Conservation (phyloP, 2,888 invertebrate genomes). For the Tetragonisca angustula region DNA sequence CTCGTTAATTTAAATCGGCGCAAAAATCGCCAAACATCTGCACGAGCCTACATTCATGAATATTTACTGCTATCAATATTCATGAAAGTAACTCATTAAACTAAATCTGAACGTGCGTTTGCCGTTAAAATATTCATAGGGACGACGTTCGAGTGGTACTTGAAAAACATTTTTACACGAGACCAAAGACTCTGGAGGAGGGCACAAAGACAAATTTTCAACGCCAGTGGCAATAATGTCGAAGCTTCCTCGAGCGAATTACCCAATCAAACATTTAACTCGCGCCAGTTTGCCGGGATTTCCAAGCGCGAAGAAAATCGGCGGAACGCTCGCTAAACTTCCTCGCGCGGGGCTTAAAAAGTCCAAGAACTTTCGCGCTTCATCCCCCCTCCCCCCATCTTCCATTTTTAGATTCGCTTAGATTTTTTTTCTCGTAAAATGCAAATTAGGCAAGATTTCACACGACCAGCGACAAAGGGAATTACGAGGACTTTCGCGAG, state of each 20-base stretch:
- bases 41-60: neutral
- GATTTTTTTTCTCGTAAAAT: constrained; percentile 29
- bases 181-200: neutral
- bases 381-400: neutral
- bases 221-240: constrained; percentile 8
- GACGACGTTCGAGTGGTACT: neutral
- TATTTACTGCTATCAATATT: neutral
- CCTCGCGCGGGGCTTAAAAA: neutral
- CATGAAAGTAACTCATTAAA: neutral
- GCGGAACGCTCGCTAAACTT: constrained; percentile 17
- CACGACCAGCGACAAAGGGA: constrained; percentile 8
- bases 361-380: neutral
- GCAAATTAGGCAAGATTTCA: constrained; percentile 27
- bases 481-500: constrained; percentile 2
- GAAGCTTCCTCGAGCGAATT: constrained; percentile 7
- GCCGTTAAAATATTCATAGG: neutral
- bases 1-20: neutral
- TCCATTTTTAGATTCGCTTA: neutral
- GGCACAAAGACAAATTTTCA: too few species aligned
- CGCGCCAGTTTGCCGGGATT: neutral
- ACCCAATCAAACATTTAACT: constrained; percentile 20
- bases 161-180: neutral
- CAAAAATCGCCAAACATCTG: too few species aligned
- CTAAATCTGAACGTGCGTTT: neutral
- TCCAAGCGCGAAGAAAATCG: constrained; percentile 18